Percentiles rank a stretch among this genome's conserved stretches.
phyloP scores from a whole-genome alignment of 2,113 vertebrate species.

The Heterotis niloticus region DNA sequence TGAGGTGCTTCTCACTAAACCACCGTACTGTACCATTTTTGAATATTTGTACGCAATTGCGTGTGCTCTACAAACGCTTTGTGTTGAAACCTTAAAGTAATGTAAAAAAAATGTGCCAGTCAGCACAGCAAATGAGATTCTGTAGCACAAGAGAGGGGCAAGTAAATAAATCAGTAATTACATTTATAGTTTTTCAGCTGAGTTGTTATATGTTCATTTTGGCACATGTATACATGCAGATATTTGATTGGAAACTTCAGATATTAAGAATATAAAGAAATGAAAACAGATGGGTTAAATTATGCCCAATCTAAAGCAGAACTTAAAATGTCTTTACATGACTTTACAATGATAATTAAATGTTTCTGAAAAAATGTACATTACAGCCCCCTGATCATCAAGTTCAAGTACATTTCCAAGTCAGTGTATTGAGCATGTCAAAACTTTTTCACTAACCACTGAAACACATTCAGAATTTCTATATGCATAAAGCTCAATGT shows the following conservation, averaged over 20 bases:
- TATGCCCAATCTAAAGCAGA: constrained; percentile 9
- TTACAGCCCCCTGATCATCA: constrained; percentile 7
- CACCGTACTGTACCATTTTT: too few relatives aligned
- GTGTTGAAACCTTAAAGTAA: not conserved
- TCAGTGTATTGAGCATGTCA: too few relatives aligned
- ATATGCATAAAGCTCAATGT: too few relatives aligned
- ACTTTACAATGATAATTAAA: constrained; percentile 21
- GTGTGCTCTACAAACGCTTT: not conserved
- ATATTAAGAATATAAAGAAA: constrained; percentile 46
- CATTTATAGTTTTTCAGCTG: not conserved
- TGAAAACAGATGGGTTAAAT: constrained; percentile 34
- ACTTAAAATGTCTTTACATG: constrained; percentile 8
- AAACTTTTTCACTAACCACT: too few relatives aligned
- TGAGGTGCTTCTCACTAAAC: too few relatives aligned
- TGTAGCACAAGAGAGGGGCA: not conserved
- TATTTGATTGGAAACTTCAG: constrained; percentile 45
- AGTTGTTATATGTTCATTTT: constrained; percentile 33
- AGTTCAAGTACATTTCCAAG: too few relatives aligned
- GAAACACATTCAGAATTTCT: too few relatives aligned
- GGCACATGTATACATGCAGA: constrained; percentile 39
- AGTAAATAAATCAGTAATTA: constrained; percentile 3
- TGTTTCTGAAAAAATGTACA: constrained; percentile 9
- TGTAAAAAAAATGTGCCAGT: not conserved
- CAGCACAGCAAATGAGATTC: not conserved
- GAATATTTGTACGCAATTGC: too few relatives aligned